A percentile compares a stretch with the other conserved stretches of the same genome.
phyloP scores from a whole-genome alignment of 2,113 vertebrate species.

The Podocnemis expansa region DNA sequence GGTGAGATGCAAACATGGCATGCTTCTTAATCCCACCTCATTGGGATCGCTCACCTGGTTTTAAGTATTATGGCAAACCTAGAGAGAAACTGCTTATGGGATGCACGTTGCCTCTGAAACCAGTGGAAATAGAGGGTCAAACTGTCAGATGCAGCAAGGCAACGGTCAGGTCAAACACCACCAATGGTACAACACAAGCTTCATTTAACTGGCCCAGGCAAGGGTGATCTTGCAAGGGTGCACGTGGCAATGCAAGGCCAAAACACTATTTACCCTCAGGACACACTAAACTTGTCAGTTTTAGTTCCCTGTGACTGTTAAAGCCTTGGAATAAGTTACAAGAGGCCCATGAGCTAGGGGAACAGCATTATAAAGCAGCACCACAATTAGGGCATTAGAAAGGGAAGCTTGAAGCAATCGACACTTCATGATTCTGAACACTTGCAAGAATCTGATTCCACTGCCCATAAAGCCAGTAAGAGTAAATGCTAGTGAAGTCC shows the following conservation, averaged over 20 bases:
- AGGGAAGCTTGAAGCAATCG: rapidly evolving
- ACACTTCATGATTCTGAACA: background rate
- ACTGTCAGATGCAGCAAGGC: background rate
- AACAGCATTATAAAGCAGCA: background rate
- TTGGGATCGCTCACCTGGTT: background rate
- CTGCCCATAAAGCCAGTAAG: background rate
- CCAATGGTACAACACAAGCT: background rate
- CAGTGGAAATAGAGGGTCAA: background rate
- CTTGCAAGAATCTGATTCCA: background rate
- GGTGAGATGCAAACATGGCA: background rate
- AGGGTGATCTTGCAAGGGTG: background rate
- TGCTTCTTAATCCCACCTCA: background rate
- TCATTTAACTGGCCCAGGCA: background rate
- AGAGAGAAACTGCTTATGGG: background rate
- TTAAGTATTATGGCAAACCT: background rate
- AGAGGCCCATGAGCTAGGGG: background rate
- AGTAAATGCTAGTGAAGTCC: background rate
- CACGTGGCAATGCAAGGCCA: background rate
- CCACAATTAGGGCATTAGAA: background rate
- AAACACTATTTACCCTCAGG: background rate
- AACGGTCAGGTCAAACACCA: background rate
- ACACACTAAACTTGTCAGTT: background rate
- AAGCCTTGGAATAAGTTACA: background rate
- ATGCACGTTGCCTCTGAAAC: background rate
- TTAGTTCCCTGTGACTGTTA: background rate